These are phyloP conservation scores for Zaprionus capensis DNA, from an alignment of 1,140 invertebrate species.

Conservation along the genomic window DNA sequence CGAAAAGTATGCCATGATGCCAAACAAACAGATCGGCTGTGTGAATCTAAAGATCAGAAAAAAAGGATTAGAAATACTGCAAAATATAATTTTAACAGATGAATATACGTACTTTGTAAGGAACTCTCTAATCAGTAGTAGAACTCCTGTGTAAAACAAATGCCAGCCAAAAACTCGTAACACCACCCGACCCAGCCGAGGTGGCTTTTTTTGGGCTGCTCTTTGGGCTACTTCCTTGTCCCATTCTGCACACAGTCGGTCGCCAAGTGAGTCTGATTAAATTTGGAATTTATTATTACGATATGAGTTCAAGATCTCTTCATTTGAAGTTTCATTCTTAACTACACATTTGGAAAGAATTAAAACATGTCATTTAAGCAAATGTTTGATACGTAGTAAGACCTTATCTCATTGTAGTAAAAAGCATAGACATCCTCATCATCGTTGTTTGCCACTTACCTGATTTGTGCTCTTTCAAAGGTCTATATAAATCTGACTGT, in stretches of 20 bases:
- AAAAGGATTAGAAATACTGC: background rate
- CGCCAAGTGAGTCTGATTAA: conserved; percentile 54
- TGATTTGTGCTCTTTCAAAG: conserved; percentile 86
- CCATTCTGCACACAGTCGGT: conserved; percentile 67
- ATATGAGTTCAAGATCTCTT: background rate
- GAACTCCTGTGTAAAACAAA: conserved; percentile 44
- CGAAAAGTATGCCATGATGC: conserved; percentile 64
- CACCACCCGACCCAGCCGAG: conserved; percentile 54
- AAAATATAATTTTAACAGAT: background rate
- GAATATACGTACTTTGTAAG: conserved; percentile 43
- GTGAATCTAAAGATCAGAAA: conserved; percentile 34
- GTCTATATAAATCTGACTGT: conserved; percentile 85
- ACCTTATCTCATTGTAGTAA: background rate
- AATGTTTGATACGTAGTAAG: conserved; percentile 2
- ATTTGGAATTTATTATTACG: background rate
- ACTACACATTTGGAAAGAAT: background rate
- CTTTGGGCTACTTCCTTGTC: conserved; percentile 50
- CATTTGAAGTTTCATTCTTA: background rate
- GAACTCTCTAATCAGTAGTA: conserved; percentile 44
- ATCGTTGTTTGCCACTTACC: conserved; percentile 38
- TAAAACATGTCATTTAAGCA: background rate
- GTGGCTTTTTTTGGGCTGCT: conserved; percentile 38
- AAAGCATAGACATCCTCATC: background rate
- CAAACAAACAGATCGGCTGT: conserved; percentile 62
- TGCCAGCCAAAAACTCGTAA: conserved; percentile 60